These are phyloP conservation scores for Philypnodon macrostomus DNA, from an alignment of 2,797 vertebrate species.

Conservation along the genomic window DNA sequence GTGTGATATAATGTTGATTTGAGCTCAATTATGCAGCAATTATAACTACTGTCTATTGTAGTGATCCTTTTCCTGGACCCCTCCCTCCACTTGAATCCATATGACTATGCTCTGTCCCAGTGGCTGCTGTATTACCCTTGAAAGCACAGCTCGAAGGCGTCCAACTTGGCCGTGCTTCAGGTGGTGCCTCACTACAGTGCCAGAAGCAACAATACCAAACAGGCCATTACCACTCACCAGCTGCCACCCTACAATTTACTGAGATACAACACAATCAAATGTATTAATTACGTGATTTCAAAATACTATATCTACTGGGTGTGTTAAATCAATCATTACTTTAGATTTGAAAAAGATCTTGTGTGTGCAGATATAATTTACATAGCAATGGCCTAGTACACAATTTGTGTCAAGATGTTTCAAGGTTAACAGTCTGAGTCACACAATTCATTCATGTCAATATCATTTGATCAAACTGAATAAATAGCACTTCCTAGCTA, in stretches of 20 bases:
- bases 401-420: background rate
- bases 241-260: constrained; percentile 30
- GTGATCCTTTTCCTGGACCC: too few species aligned
- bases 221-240: constrained; percentile 30
- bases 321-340: too few species aligned
- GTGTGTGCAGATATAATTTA: background rate
- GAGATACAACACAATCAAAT: background rate
- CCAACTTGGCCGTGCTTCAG: constrained; percentile 32
- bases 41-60: too few species aligned
- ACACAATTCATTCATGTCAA: background rate
- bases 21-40: too few species aligned
- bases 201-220: constrained; percentile 38
- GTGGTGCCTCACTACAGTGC: constrained; percentile 10
- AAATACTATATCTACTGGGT: too few species aligned
- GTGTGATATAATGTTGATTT: too few species aligned
- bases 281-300: background rate
- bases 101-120: background rate
- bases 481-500: background rate
- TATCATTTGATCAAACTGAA: too few species aligned
- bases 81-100: background rate
- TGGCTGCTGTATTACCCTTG: constrained; percentile 17
- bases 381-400: background rate
- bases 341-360: too few species aligned
- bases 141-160: constrained; percentile 3
- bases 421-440: background rate